These are phyloP conservation scores for Trichopoda pennipes DNA, from an alignment of 2,888 invertebrate species.

Conservation along the genomic window DNA sequence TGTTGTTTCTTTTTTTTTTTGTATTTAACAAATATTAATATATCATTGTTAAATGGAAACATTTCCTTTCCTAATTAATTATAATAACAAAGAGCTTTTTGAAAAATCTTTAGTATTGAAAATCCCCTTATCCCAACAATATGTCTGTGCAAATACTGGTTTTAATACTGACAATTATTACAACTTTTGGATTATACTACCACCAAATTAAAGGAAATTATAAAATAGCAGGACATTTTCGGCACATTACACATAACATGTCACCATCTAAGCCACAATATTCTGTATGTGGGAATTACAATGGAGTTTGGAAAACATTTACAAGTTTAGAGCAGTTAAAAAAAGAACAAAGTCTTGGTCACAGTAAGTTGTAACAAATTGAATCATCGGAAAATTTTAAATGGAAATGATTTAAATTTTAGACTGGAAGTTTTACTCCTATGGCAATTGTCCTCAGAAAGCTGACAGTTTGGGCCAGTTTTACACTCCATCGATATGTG, in stretches of 20 bases:
- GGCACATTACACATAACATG: no score
- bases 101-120: constrained; percentile 20
- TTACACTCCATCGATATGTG: constrained; percentile 36
- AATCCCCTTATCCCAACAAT: constrained; percentile 15
- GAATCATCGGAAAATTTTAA: neutral
- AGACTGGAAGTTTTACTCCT: constrained; percentile 52
- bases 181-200: constrained; percentile 1
- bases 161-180: neutral
- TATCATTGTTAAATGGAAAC: no score
- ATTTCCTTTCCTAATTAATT: neutral
- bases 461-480: neutral
- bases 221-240: no score
- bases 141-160: constrained; percentile 2
- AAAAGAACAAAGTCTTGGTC: neutral
- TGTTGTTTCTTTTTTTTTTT: no score
- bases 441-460: constrained; percentile 39
- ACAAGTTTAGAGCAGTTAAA: constrained; percentile 10
- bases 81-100: neutral
- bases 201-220: neutral
- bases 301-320: constrained; percentile 42
- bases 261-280: neutral
- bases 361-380: constrained; percentile 15
- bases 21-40: no score
- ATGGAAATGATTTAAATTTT: neutral
- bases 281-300: constrained; percentile 46